Percentiles rank a stretch among this genome's conserved stretches.
Conservation (phyloP, 1,140 invertebrate species). For the Coenobita brevimanus region DNA sequence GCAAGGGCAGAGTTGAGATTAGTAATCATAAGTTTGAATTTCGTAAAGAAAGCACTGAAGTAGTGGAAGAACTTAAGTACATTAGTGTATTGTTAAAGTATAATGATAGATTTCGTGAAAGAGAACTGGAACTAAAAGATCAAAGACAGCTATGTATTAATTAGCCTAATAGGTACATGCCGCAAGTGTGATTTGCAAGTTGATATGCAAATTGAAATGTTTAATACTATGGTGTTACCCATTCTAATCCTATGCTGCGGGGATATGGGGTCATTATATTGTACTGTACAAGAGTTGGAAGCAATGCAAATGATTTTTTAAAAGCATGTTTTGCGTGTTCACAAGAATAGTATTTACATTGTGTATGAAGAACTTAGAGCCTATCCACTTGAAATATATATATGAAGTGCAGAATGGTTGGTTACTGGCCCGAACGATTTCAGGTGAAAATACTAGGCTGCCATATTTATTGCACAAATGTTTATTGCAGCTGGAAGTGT, state of each 20-base stretch:
- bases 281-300: background rate
- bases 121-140: no score
- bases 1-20: no score
- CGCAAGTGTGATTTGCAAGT: constrained; percentile 3
- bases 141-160: background rate
- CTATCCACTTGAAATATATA: constrained; percentile 19
- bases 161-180: background rate
- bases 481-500: no score
- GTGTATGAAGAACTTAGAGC: background rate
- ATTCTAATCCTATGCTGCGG: background rate
- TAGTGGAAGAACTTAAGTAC: background rate
- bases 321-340: constrained; percentile 22
- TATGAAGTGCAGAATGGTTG: background rate
- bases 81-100: background rate
- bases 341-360: constrained; percentile 12
- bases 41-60: background rate
- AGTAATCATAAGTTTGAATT: background rate
- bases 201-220: constrained; percentile 34
- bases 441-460: no score
- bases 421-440: background rate
- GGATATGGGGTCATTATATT: constrained; percentile 11
- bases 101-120: background rate
- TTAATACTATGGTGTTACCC: background rate
- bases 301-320: background rate
- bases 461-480: no score